phyloP scores from a whole-genome alignment of 2,113 vertebrate species.

The Colius striatus region DNA sequence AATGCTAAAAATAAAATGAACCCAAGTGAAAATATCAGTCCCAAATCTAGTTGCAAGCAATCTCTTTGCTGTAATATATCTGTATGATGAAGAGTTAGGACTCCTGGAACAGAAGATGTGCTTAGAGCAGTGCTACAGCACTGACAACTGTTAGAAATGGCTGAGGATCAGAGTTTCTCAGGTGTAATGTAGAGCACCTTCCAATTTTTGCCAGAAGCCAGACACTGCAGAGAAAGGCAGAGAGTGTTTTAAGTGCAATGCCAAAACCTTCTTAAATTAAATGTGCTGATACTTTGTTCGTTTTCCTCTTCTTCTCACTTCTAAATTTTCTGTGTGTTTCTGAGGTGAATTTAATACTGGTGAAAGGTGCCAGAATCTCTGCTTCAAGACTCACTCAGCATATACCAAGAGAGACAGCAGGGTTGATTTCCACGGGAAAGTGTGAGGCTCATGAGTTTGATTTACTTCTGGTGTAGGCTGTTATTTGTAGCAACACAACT shows the following conservation, averaged over 20 bases:
- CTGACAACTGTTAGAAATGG: neutral
- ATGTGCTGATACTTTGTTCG: neutral
- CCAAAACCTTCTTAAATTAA: conserved; percentile 45
- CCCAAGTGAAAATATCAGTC: neutral
- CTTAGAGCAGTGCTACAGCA: neutral
- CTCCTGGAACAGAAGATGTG: neutral
- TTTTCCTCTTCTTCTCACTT: neutral
- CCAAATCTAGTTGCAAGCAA: neutral
- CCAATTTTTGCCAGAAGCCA: conserved; percentile 1
- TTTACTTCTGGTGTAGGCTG: neutral
- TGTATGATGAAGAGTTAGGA: neutral
- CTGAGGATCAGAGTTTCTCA: conserved; percentile 28
- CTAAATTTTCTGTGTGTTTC: conserved; percentile 30
- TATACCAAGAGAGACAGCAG: neutral
- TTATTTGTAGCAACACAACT: neutral
- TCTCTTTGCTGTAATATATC: neutral
- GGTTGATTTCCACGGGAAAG: neutral
- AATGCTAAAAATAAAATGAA: conserved; percentile 25
- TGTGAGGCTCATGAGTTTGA: neutral
- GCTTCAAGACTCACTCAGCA: neutral
- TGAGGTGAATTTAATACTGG: neutral
- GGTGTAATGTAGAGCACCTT: neutral
- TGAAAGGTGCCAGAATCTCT: neutral
- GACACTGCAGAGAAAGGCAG: conserved; percentile 7
- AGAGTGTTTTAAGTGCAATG: conserved; percentile 9